phyloP scores from a whole-genome alignment of 2,888 invertebrate species.

The Ametastegia equiseti region DNA sequence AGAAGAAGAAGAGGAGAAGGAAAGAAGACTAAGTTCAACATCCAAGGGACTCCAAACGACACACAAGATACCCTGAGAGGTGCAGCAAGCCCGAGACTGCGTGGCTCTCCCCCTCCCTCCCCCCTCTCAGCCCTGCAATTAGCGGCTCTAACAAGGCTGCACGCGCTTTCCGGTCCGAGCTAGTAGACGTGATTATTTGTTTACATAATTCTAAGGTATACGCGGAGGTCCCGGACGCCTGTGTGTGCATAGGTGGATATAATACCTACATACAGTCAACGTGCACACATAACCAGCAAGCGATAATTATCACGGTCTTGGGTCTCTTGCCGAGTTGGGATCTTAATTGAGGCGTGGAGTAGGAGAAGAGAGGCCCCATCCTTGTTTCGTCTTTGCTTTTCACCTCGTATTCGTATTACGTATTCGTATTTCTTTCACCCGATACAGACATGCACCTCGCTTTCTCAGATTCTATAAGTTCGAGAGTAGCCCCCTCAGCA shows the following conservation, averaged over 20 bases:
- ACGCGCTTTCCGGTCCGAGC: conserved; percentile 24
- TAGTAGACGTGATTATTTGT: conserved; percentile 33
- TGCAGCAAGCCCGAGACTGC: too few species aligned
- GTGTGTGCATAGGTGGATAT: not conserved
- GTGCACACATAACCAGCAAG: conserved; percentile 16
- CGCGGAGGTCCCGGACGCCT: not conserved
- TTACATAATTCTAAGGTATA: conserved; percentile 35
- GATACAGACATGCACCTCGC: conserved; percentile 41
- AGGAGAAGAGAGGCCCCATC: conserved; percentile 35
- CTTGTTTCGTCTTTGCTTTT: conserved; percentile 39
- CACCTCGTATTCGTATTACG: too few species aligned
- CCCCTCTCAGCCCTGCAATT: conserved; percentile 20
- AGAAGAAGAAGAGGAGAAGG: not conserved
- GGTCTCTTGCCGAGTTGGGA: conserved; percentile 39
- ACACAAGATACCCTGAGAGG: not conserved
- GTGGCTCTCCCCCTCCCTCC: too few species aligned
- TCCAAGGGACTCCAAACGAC: not conserved
- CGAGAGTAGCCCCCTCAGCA: not conserved
- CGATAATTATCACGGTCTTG: conserved; percentile 43
- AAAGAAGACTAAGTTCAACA: not conserved
- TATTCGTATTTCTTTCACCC: not conserved
- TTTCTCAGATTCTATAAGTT: not conserved
- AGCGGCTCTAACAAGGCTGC: conserved; percentile 36
- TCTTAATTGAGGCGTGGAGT: conserved; percentile 43
- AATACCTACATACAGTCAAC: not conserved